Conservation (phyloP, 2,888 invertebrate genomes). For the Ceratothoa steindachneri region DNA sequence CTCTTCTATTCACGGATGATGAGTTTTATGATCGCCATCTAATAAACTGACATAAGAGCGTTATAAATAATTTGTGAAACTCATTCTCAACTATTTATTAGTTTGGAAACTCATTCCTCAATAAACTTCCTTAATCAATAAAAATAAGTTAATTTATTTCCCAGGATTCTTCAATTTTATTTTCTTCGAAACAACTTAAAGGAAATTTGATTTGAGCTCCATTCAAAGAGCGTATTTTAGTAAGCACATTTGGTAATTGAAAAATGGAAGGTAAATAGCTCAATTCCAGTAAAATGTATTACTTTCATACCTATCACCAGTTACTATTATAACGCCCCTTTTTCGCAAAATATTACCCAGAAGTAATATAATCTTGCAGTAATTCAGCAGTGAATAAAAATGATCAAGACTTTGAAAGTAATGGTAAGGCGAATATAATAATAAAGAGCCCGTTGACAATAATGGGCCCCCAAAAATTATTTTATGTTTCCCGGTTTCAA, state of each 20-base stretch:
- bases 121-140: background rate
- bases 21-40: background rate
- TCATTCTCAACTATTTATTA: background rate
- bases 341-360: background rate
- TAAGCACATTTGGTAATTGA: background rate
- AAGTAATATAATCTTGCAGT: background rate
- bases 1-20: background rate
- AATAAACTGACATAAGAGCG: background rate
- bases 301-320: background rate
- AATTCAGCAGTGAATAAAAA: background rate
- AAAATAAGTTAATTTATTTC: background rate
- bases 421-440: slow-evolving; percentile 7
- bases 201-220: background rate
- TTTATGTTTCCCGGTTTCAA: slow-evolving; percentile 6
- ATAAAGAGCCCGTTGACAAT: slow-evolving; percentile 10
- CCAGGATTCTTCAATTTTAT: background rate
- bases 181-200: background rate
- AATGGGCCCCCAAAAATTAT: slow-evolving; percentile 5
- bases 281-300: background rate
- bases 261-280: background rate
- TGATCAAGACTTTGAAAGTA: slow-evolving; percentile 1
- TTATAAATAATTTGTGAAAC: background rate
- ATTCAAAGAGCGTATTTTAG: background rate
- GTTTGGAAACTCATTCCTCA: background rate
- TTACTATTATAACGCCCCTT: background rate